These are phyloP conservation scores for Ciconia stormi DNA, from an alignment of 2,113 vertebrate genomes.

Conservation along the genomic window DNA sequence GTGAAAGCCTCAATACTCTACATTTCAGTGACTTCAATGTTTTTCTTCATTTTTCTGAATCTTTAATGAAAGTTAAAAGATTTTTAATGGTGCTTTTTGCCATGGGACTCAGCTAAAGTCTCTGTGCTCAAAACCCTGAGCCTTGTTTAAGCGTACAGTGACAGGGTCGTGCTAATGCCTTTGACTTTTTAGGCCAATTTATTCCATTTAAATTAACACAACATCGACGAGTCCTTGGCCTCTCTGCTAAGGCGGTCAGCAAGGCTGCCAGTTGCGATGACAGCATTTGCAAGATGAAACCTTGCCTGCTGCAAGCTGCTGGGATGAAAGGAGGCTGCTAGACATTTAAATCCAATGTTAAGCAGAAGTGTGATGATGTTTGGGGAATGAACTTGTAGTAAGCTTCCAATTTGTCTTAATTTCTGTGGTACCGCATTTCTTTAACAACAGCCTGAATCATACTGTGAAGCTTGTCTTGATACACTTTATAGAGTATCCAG, in stretches of 20 bases:
- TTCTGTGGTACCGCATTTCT: neutral
- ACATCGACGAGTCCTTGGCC: neutral
- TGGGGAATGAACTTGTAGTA: neutral
- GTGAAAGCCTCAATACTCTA: neutral
- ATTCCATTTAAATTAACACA: conserved; percentile 41
- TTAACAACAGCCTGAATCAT: neutral
- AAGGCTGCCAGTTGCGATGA: conserved; percentile 16
- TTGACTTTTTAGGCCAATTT: conserved; percentile 2
- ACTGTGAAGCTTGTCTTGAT: neutral
- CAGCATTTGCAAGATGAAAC: neutral
- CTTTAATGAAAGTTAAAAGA: neutral
- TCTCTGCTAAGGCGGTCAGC: neutral
- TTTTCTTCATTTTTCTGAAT: neutral
- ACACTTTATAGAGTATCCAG: neutral
- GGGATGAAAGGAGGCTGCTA: conserved; percentile 4
- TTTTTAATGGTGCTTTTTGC: neutral
- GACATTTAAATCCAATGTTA: neutral
- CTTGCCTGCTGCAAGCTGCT: conserved; percentile 31
- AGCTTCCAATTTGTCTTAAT: neutral
- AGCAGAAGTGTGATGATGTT: neutral
- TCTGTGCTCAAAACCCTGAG: neutral
- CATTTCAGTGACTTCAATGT: neutral
- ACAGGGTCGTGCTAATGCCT: neutral
- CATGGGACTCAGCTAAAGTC: neutral
- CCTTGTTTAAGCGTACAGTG: neutral